Percentiles rank a stretch among this genome's conserved stretches.
Conservation (phyloP, 2,888 invertebrate genomes). For the Julus scandinavius region DNA sequence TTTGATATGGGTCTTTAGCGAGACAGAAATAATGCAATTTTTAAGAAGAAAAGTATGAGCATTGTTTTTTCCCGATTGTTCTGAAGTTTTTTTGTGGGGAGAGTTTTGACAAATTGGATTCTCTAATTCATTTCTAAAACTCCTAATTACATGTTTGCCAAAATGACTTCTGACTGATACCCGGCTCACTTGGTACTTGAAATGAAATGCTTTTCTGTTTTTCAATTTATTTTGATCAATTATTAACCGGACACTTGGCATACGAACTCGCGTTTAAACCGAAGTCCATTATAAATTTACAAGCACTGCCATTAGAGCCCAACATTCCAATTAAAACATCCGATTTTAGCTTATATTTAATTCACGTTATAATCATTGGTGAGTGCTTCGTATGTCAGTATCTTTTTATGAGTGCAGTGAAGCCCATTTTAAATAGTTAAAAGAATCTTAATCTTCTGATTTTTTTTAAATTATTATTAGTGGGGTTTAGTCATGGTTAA, state of each 20-base stretch:
- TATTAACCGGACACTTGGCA: background rate
- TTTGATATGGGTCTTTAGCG: too few relatives aligned
- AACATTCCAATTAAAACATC: constrained; percentile 21
- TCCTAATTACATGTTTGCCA: background rate
- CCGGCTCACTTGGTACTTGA: background rate
- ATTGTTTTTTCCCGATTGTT: background rate
- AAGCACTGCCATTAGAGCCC: background rate
- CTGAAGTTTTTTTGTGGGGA: too few relatives aligned
- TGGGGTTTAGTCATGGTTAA: too few relatives aligned
- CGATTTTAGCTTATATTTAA: constrained; percentile 5
- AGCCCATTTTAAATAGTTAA: too few relatives aligned
- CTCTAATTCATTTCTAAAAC: background rate
- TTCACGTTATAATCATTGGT: background rate
- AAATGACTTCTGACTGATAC: background rate
- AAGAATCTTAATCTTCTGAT: too few relatives aligned
- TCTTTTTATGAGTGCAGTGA: too few relatives aligned
- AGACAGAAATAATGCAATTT: too few relatives aligned
- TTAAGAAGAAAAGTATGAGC: background rate
- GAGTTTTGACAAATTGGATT: background rate
- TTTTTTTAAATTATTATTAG: too few relatives aligned
- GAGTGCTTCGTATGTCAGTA: background rate
- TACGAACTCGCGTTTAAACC: background rate
- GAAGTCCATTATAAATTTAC: background rate
- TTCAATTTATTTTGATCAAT: constrained; percentile 21
- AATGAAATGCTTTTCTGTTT: constrained; percentile 11